phyloP scores from a whole-genome alignment of 2,888 invertebrate species.

The Nebria brevicollis region DNA sequence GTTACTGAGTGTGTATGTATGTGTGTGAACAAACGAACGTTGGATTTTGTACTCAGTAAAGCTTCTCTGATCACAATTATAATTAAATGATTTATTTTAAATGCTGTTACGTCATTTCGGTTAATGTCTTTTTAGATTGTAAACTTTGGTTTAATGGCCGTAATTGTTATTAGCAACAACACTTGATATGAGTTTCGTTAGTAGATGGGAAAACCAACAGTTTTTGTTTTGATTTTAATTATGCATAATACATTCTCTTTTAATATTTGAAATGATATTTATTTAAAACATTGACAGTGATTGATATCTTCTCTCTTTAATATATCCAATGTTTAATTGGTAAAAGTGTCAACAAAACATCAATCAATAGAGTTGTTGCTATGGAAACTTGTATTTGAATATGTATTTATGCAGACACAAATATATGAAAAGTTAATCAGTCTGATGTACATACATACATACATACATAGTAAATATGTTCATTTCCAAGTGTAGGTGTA shows the following conservation, averaged over 20 bases:
- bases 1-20: no score
- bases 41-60: no score
- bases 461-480: background rate
- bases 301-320: background rate
- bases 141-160: no score
- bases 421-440: background rate
- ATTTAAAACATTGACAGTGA: background rate
- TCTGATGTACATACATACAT: no score
- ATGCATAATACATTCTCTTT: background rate
- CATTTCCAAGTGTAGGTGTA: background rate
- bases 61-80: background rate
- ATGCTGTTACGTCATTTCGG: background rate
- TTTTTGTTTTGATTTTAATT: no score
- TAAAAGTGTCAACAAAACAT: background rate
- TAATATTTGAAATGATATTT: background rate
- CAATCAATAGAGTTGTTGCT: background rate
- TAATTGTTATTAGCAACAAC: no score
- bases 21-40: no score
- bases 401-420: background rate
- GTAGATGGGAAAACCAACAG: no score
- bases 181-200: no score
- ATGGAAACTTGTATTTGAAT: background rate
- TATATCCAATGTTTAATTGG: background rate
- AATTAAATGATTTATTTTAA: constrained; percentile 10
- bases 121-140: no score